A percentile compares a stretch with the other conserved stretches of the same genome.
These are phyloP conservation scores for Cryptocephalus moraei DNA, from an alignment of 2,888 invertebrate genomes.

Conservation along the genomic window DNA sequence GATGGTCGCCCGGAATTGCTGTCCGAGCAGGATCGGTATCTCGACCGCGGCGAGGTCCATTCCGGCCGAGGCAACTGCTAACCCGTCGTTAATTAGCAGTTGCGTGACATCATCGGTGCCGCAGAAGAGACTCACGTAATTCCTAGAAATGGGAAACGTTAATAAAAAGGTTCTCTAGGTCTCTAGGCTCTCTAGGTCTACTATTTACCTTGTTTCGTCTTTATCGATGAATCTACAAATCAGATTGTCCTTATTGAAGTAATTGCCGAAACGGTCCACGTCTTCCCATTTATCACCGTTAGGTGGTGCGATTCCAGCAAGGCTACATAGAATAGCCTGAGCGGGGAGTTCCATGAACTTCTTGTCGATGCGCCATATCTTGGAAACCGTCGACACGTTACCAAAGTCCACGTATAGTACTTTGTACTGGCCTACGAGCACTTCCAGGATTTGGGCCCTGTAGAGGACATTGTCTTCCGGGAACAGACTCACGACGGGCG, in stretches of 20 bases:
- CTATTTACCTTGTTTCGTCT: slow-evolving; percentile 39
- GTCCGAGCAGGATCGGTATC: slow-evolving; percentile 35
- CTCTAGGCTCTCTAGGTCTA: background rate
- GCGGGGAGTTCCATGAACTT: slow-evolving; percentile 55
- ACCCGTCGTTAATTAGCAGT: slow-evolving; percentile 22
- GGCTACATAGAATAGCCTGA: slow-evolving; percentile 59
- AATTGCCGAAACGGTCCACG: slow-evolving; percentile 44
- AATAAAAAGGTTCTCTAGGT: background rate
- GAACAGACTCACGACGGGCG: slow-evolving; percentile 59
- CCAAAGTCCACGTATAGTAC: slow-evolving; percentile 65
- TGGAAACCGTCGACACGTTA: slow-evolving; percentile 55
- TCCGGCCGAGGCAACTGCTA: slow-evolving; percentile 16
- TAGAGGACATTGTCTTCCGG: slow-evolving; percentile 62
- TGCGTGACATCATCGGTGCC: slow-evolving; percentile 21
- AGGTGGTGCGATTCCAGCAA: slow-evolving; percentile 48
- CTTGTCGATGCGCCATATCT: slow-evolving; percentile 60
- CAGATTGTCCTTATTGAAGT: slow-evolving; percentile 51
- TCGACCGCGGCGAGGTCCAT: slow-evolving; percentile 24
- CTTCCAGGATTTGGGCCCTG: slow-evolving; percentile 54
- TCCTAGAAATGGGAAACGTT: slow-evolving; percentile 15
- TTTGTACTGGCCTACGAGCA: slow-evolving; percentile 19
- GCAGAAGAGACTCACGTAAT: slow-evolving; percentile 23
- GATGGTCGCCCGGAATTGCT: slow-evolving; percentile 37
- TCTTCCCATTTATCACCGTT: slow-evolving; percentile 49
- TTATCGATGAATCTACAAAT: slow-evolving; percentile 47